Evolutionary conservation across 2,888 invertebrate species (phyloP).

Genomic region (Patella caerulea): DNA sequence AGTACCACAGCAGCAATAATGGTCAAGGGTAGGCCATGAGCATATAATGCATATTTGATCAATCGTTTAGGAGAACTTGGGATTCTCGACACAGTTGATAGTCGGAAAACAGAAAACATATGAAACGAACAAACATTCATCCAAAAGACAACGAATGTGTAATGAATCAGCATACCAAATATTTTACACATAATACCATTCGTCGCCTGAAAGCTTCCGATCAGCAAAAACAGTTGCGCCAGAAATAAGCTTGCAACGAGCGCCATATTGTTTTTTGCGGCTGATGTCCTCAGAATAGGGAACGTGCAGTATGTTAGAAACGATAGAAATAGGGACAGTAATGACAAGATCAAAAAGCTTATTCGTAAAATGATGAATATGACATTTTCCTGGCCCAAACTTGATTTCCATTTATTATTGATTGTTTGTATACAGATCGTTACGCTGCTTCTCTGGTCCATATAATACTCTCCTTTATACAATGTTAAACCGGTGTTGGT

Average conservation of each 20-base stretch:
- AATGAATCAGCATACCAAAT: conserved; percentile 41
- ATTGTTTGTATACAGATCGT: not conserved
- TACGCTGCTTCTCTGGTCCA: too few species aligned
- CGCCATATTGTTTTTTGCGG: conserved; percentile 45
- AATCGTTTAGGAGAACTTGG: conserved; percentile 3
- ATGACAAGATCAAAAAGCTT: conserved; percentile 22
- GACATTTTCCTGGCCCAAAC: too few species aligned
- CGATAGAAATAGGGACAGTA: conserved; percentile 32
- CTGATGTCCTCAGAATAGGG: conserved; percentile 38
- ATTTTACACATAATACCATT: conserved; percentile 26
- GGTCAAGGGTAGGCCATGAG: not conserved
- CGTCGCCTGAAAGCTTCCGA: conserved; percentile 21
- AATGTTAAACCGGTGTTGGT: too few species aligned
- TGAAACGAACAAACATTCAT: conserved; percentile 44
- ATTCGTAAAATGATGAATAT: too few species aligned
- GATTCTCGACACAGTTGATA: conserved; percentile 17
- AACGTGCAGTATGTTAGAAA: conserved; percentile 39
- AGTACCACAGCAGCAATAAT: conserved; percentile 5
- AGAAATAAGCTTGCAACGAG: conserved; percentile 35
- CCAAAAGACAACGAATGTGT: conserved; percentile 35
- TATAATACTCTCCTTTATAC: too few species aligned
- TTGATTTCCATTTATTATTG: not conserved
- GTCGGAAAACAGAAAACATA: conserved; percentile 42
- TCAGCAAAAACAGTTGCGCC: conserved; percentile 36
- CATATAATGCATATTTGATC: conserved; percentile 20